A percentile compares a stretch with the other conserved stretches of the same genome.
These are phyloP conservation scores for Callopanchax toddi DNA, from an alignment of 2,113 vertebrate species.

Conservation along the genomic window DNA sequence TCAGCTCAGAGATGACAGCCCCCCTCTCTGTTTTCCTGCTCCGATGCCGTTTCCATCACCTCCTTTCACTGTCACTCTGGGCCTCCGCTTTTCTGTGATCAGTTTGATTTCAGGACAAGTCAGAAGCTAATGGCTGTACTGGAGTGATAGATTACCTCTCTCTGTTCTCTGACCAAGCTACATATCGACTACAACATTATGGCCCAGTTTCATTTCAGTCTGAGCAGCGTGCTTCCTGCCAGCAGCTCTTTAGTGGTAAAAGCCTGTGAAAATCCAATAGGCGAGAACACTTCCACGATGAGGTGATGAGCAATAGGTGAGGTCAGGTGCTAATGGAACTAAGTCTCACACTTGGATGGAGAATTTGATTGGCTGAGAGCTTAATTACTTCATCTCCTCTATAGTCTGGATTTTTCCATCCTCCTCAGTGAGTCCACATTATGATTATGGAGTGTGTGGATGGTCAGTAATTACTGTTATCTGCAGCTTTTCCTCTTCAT, in stretches of 20 bases:
- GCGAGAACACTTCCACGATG: constrained; percentile 50
- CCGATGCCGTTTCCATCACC: constrained; percentile 16
- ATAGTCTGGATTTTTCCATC: neutral
- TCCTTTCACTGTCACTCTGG: constrained; percentile 19
- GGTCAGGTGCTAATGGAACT: constrained; percentile 63
- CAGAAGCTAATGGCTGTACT: constrained; percentile 48
- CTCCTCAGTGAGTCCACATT: constrained; percentile 2
- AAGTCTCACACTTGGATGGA: constrained; percentile 21
- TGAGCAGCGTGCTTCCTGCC: constrained; percentile 47
- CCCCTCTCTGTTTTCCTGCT: neutral
- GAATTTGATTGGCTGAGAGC: constrained; percentile 46
- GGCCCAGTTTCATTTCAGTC: constrained; percentile 59
- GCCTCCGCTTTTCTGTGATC: constrained; percentile 35
- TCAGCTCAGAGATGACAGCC: constrained; percentile 15
- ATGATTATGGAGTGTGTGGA: constrained; percentile 19
- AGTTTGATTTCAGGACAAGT: constrained; percentile 61
- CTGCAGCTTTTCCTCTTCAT: constrained; percentile 24
- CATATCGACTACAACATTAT: constrained; percentile 63
- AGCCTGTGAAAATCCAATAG: constrained; percentile 60
- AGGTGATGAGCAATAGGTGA: constrained; percentile 67
- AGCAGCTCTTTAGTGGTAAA: constrained; percentile 56
- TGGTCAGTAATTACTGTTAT: constrained; percentile 25
- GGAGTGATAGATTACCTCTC: constrained; percentile 53
- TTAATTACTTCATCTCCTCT: constrained; percentile 27
- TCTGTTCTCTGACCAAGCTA: constrained; percentile 35